Conservation (phyloP, 2,113 vertebrate genomes). For the Calidris pygmaea region DNA sequence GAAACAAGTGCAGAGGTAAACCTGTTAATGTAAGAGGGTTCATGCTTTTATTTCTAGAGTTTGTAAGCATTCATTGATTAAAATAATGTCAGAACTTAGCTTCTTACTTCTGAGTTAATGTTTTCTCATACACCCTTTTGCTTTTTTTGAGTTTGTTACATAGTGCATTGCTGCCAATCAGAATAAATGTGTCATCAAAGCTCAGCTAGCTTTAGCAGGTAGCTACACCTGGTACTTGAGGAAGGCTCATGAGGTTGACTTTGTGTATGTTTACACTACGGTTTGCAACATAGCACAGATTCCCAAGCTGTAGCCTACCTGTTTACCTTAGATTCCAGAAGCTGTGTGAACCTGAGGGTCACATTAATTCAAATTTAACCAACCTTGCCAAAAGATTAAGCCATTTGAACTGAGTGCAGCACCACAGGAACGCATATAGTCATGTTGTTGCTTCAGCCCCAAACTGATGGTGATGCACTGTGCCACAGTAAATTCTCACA, state of each 20-base stretch:
- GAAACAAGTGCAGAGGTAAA: constrained; percentile 81
- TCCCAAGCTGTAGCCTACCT: neutral
- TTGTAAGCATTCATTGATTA: neutral
- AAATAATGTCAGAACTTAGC: neutral
- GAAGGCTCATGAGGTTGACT: neutral
- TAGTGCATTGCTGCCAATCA: neutral
- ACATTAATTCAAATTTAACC: neutral
- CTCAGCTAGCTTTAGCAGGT: neutral
- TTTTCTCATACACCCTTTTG: neutral
- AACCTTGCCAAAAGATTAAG: neutral
- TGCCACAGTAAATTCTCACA: neutral
- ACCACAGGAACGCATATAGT: neutral
- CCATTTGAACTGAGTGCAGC: rapidly evolving
- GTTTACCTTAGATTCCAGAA: neutral
- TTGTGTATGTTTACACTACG: neutral
- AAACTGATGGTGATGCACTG: neutral
- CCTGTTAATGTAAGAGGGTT: rapidly evolving
- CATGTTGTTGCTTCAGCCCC: neutral
- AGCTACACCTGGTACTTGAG: neutral
- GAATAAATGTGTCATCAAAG: neutral
- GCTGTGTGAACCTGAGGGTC: neutral
- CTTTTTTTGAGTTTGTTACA: rapidly evolving
- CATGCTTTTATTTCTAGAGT: neutral
- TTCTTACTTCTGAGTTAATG: neutral
- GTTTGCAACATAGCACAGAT: neutral